Conservation (phyloP, 2,888 invertebrate species). For the Drosophila mettleri region DNA sequence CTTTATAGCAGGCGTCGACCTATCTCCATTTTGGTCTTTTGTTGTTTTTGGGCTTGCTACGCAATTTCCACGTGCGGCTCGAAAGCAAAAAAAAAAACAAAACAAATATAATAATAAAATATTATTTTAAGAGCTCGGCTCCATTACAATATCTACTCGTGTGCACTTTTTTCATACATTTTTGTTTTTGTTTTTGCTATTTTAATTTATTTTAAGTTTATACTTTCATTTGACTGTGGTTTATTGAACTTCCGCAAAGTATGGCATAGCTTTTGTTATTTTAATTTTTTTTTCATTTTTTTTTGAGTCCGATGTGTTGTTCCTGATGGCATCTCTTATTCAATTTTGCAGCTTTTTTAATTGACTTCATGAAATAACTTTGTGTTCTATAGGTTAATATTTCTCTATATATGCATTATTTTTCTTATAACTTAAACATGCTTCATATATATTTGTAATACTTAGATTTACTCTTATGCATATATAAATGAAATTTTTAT, state of each 20-base stretch:
- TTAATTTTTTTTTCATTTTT: constrained; percentile 29
- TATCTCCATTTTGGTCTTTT: constrained; percentile 14
- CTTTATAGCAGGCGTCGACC: constrained; percentile 15
- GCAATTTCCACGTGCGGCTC: constrained; percentile 25
- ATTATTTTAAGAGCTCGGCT: neutral
- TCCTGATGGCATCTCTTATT: neutral
- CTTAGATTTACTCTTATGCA: no score
- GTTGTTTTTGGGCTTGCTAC: constrained; percentile 18
- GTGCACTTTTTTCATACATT: constrained; percentile 24
- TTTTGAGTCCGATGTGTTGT: constrained; percentile 16
- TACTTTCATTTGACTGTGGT: constrained; percentile 19
- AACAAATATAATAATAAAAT: neutral
- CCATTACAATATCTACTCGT: constrained; percentile 32
- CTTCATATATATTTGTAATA: no score
- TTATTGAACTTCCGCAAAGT: constrained; percentile 63
- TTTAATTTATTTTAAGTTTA: constrained; percentile 30
- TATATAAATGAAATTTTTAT: no score
- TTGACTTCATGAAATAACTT: neutral
- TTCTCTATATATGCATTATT: neutral
- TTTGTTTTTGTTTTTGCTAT: constrained; percentile 14
- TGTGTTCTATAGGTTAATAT: neutral
- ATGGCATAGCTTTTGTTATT: constrained; percentile 21
- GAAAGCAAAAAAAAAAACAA: neutral
- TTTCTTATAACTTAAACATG: neutral
- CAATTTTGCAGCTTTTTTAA: neutral